phyloP scores from a whole-genome alignment of 2,797 vertebrate genomes.

The Hydrocynus forskahlii region DNA sequence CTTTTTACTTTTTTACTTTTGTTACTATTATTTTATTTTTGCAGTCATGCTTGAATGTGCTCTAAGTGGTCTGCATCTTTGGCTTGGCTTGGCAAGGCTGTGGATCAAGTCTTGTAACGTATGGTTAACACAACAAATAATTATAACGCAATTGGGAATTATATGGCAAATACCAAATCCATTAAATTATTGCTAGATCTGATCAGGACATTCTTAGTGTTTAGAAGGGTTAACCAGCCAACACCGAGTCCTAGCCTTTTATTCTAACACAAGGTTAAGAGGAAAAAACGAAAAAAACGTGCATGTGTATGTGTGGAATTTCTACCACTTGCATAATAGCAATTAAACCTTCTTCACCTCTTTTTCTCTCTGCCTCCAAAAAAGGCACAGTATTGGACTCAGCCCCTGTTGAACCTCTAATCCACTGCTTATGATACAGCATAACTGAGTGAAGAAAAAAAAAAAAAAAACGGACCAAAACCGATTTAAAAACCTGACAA shows the following conservation, averaged over 20 bases:
- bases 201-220: too few species aligned
- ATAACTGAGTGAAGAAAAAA: slow-evolving; percentile 22
- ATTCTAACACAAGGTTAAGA: neutral
- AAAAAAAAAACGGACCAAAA: slow-evolving; percentile 17
- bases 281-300: neutral
- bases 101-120: too few species aligned
- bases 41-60: too few species aligned
- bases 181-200: too few species aligned
- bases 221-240: too few species aligned
- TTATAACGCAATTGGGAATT: too few species aligned
- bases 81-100: too few species aligned
- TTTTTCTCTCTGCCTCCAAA: slow-evolving; percentile 43
- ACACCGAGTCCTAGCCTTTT: neutral
- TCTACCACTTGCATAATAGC: slow-evolving; percentile 16
- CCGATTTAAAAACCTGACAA: slow-evolving; percentile 56
- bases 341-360: slow-evolving; percentile 17
- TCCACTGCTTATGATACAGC: slow-evolving; percentile 67
- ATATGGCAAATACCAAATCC: too few species aligned
- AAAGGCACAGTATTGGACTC: slow-evolving; percentile 45
- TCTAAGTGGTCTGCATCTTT: too few species aligned
- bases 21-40: too few species aligned
- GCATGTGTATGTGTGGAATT: neutral
- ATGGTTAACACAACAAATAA: too few species aligned
- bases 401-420: slow-evolving; percentile 62
- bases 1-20: too few species aligned